phyloP scores from a whole-genome alignment of 2,113 vertebrate species.

The Oreochromis aureus region DNA sequence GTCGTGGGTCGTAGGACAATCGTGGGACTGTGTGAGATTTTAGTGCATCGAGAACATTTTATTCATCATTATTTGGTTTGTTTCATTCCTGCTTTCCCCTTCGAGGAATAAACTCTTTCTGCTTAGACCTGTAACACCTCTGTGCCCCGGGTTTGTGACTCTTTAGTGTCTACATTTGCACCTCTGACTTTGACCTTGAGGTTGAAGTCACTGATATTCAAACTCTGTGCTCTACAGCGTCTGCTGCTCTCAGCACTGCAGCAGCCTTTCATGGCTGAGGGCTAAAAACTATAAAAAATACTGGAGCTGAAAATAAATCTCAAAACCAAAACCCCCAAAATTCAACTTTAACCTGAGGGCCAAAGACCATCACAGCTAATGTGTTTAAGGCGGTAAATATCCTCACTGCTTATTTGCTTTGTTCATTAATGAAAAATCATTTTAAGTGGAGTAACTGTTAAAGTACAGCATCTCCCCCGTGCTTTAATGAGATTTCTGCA shows the following conservation, averaged over 20 bases:
- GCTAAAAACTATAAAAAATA: background rate
- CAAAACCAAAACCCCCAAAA: background rate
- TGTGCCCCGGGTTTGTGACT: background rate
- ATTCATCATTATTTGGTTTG: background rate
- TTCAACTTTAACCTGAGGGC: background rate
- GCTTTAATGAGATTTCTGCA: background rate
- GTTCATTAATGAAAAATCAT: background rate
- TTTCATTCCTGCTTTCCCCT: background rate
- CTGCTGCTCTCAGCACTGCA: background rate
- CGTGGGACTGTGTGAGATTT: accelerated
- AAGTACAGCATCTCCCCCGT: background rate
- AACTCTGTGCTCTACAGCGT: background rate
- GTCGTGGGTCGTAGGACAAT: background rate
- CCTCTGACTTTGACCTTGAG: background rate
- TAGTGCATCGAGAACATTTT: background rate
- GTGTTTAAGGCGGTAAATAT: background rate
- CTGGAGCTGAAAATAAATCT: background rate
- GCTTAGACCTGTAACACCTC: background rate
- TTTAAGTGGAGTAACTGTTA: background rate
- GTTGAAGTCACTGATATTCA: background rate
- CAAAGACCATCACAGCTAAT: background rate
- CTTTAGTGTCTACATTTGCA: background rate
- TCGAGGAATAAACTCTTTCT: background rate
- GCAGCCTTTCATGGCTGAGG: background rate
- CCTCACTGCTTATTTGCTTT: background rate